phyloP scores from a whole-genome alignment of 2,888 invertebrate species.

The Idaea biselata region DNA sequence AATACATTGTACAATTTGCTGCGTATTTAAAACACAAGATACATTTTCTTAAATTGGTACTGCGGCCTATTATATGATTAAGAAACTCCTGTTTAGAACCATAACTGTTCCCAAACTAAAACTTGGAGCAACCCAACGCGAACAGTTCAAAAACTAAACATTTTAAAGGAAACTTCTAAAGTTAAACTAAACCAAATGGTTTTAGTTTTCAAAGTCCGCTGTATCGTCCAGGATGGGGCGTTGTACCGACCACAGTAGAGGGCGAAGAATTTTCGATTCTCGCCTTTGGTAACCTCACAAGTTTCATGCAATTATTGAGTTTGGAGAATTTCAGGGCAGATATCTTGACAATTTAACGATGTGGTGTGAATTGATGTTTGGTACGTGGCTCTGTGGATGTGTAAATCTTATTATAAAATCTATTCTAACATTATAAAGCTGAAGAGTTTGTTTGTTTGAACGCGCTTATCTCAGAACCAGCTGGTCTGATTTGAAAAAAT shows the following conservation, averaged over 20 bases:
- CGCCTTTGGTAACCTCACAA: slow-evolving; percentile 13
- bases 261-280: slow-evolving; percentile 16
- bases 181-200: background rate
- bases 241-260: slow-evolving; percentile 9
- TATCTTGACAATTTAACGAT: background rate
- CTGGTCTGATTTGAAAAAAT: too few relatives aligned
- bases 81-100: background rate
- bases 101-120: background rate
- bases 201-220: background rate
- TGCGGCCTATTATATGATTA: background rate
- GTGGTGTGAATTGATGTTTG: background rate
- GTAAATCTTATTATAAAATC: too few relatives aligned
- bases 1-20: too few relatives aligned
- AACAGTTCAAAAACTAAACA: background rate
- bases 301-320: slow-evolving; percentile 5
- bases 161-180: slow-evolving; percentile 5
- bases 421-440: too few relatives aligned
- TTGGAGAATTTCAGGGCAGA: background rate
- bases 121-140: background rate
- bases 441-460: too few relatives aligned
- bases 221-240: background rate
- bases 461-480: too few relatives aligned
- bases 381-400: too few relatives aligned
- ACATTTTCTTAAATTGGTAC: too few relatives aligned
- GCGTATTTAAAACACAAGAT: too few relatives aligned